Percentiles rank a stretch among this genome's conserved stretches.
These are phyloP conservation scores for Narcine bancroftii DNA, from an alignment of 2,113 vertebrate species.

Conservation along the genomic window DNA sequence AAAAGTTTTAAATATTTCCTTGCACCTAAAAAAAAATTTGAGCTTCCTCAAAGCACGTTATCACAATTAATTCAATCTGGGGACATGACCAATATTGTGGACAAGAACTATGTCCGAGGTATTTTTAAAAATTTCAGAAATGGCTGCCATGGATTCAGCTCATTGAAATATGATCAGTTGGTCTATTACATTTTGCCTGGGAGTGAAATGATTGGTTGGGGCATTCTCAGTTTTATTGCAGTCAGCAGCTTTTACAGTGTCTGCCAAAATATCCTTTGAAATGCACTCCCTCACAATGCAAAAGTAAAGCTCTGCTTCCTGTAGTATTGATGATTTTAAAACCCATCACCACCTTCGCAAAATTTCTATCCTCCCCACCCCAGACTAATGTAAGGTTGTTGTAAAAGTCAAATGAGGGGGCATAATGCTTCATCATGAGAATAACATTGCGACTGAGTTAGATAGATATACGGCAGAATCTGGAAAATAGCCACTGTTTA, in stretches of 20 bases:
- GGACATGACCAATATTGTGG: too few relatives aligned
- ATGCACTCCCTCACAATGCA: not conserved
- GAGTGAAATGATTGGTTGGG: too few relatives aligned
- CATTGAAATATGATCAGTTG: not conserved
- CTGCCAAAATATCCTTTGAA: not conserved
- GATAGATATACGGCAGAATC: not conserved
- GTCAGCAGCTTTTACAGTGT: not conserved
- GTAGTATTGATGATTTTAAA: not conserved
- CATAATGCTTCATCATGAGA: not conserved
- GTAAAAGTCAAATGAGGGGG: not conserved
- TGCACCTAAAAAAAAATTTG: too few relatives aligned
- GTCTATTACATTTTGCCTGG: not conserved
- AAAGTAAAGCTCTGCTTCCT: not conserved
- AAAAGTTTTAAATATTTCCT: not conserved
- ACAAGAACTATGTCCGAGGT: too few relatives aligned
- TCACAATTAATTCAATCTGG: too few relatives aligned
- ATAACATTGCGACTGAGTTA: not conserved
- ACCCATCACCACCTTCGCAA: not conserved
- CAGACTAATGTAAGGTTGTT: not conserved
- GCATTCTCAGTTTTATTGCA: not conserved
- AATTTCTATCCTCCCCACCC: not conserved
- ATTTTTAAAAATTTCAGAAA: too few relatives aligned
- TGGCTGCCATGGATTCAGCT: not conserved
- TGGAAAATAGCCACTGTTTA: not conserved
- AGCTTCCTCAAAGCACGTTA: too few relatives aligned